A percentile compares a stretch with the other conserved stretches of the same genome.
Evolutionary conservation across 2,113 vertebrate genomes (phyloP).

Genomic region (Leucoraja erinaceus): DNA sequence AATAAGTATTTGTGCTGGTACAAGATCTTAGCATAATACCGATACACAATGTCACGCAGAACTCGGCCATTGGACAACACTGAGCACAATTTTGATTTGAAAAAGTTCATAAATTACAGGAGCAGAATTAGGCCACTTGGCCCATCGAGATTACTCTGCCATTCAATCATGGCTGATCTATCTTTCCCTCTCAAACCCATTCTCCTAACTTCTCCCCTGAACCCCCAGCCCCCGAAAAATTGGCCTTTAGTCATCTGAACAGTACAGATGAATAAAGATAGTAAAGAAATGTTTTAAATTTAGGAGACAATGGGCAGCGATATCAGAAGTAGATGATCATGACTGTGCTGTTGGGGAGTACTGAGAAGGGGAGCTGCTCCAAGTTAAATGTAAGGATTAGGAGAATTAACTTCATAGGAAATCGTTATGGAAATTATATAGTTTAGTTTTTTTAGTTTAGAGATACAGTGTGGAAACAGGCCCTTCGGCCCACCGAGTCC

Average conservation of each 20-base stretch:
- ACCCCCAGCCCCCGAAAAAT: neutral
- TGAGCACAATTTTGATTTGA: neutral
- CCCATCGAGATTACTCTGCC: too few species aligned
- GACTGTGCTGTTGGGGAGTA: too few species aligned
- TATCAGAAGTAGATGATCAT: neutral
- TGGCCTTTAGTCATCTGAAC: neutral
- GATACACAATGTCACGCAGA: neutral
- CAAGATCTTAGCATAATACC: neutral
- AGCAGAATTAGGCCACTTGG: too few species aligned
- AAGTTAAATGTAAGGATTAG: neutral
- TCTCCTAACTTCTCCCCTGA: too few species aligned
- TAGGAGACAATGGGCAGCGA: neutral
- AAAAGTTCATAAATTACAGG: too few species aligned
- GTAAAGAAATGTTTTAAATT: neutral
- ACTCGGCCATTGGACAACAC: too few species aligned
- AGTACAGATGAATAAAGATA: neutral
- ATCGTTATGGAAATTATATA: too few species aligned
- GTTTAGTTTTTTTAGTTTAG: too few species aligned
- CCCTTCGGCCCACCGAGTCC: too few species aligned
- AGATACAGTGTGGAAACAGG: too few species aligned
- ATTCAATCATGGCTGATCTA: too few species aligned
- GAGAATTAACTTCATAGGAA: neutral
- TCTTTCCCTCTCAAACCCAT: too few species aligned
- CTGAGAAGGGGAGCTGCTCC: neutral
- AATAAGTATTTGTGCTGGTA: neutral